Evolutionary conservation across 1,140 invertebrate species (phyloP).

Genomic region (Drosophila tsacasi): DNA sequence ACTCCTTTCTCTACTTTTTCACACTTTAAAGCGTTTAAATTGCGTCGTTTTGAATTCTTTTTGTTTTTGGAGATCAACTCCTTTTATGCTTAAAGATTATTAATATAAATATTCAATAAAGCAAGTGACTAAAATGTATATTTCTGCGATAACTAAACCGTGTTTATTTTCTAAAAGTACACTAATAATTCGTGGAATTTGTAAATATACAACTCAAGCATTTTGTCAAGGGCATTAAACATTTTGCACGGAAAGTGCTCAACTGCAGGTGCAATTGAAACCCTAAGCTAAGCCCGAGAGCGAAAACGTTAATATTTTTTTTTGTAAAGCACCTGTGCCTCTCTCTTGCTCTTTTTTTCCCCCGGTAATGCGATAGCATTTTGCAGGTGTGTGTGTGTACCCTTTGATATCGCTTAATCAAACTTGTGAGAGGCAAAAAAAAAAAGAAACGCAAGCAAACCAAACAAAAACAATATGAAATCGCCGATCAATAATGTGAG

Average conservation of each 20-base stretch:
- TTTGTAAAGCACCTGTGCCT: slow-evolving; percentile 51
- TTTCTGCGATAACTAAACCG: neutral
- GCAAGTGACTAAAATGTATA: neutral
- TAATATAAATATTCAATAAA: no score
- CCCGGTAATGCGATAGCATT: slow-evolving; percentile 50
- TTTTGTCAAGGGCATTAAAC: slow-evolving; percentile 19
- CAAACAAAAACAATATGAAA: slow-evolving; percentile 13
- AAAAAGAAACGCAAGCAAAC: slow-evolving; percentile 1
- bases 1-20: neutral
- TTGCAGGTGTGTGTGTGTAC: slow-evolving; percentile 21
- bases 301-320: slow-evolving; percentile 39
- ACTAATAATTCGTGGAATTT: neutral
- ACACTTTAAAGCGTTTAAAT: neutral
- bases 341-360: neutral
- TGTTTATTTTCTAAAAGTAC: neutral
- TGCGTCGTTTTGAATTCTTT: neutral
- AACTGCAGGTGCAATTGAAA: slow-evolving; percentile 49
- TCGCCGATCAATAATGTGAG: slow-evolving; percentile 33
- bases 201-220: neutral
- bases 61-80: neutral
- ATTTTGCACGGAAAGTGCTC: slow-evolving; percentile 11
- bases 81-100: neutral
- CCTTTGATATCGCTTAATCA: slow-evolving; percentile 48
- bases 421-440: slow-evolving; percentile 19
- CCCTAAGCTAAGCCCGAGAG: slow-evolving; percentile 26